Percentiles rank a stretch among this genome's conserved stretches.
phyloP scores from a whole-genome alignment of 2,797 vertebrate genomes.

The Propithecus perrieri region DNA sequence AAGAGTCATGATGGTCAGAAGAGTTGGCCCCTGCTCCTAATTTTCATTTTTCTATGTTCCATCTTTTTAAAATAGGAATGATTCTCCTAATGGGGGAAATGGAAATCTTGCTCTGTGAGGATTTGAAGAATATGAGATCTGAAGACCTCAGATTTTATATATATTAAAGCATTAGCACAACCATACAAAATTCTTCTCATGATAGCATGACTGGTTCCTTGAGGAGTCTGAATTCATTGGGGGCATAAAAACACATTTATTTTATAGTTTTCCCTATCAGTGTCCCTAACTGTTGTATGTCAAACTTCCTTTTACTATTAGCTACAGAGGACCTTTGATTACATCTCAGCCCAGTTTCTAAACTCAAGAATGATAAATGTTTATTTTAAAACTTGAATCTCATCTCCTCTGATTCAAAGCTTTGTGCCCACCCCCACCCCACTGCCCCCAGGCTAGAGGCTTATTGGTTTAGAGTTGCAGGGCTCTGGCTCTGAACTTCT shows the following conservation, averaged over 20 bases:
- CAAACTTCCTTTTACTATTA: conserved; percentile 2
- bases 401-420: not conserved
- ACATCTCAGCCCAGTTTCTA: not conserved
- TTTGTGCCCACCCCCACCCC: not conserved
- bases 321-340: not conserved
- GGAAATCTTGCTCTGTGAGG: not conserved
- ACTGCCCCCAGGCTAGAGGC: not conserved
- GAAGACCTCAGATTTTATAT: not conserved
- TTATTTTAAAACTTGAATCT: conserved; percentile 17
- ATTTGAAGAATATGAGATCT: not conserved
- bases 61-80: not conserved
- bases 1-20: not conserved
- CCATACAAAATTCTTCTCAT: not conserved
- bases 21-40: not conserved
- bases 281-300: not conserved
- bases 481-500: not conserved
- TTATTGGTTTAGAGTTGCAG: not conserved
- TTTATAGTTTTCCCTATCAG: not conserved
- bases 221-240: not conserved
- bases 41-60: not conserved
- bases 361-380: not conserved
- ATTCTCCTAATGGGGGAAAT: not conserved
- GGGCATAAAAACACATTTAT: not conserved
- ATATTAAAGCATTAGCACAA: not conserved
- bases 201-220: not conserved